Base-by-base conservation (phyloP, 2,888 invertebrate genomes). In the Cyclophora albipunctata region DNA sequence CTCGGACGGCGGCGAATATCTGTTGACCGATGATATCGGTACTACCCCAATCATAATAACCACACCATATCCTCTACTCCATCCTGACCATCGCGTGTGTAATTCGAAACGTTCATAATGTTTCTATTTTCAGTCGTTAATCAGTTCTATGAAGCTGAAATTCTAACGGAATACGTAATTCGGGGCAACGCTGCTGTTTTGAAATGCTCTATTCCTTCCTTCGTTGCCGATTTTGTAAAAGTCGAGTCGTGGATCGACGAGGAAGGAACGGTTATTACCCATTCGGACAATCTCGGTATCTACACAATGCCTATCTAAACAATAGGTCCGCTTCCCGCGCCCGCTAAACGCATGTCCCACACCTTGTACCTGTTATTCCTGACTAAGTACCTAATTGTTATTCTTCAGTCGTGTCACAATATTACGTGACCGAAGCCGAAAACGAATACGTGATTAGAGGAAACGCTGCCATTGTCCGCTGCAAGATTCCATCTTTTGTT, bases 361-460 rank as follows among this genome's bases (percentile, higher is more conserved):
- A 76, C 74, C 71, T 77, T 56, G 49, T 62, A 69, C 73, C 69
- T 60, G 60, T 67, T 66, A 58, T 70, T 73, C 69, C 73, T 60
- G 71, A 63, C 61, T 69, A 72, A 72, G 67, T 62, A 59, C 64
- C 71, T 82, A 59, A 75, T 85, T 81, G 70, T 73, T 82, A 84
- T 85, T 87, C 82, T 87, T 76, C 90, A 96, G 96, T 96, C 84
- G 95, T 96, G 74, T 92, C 95, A 73, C 96, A 96, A 91, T 93
- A 92, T 89, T 96, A 95, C 91, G 93, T 95, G 84, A 95, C 95
- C 67, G 95, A 96, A 90, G 95, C 96, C 74, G 96, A 96, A 90
- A 96, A 97, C 84, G 96, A 96, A 82, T 97, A 96, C 90, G 96
- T 96, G 63, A 97, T 96, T 81, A 92, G 94, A 74, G 96, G 96